Conservation (phyloP, 2,113 vertebrate genomes). For the Chauna torquata region DNA sequence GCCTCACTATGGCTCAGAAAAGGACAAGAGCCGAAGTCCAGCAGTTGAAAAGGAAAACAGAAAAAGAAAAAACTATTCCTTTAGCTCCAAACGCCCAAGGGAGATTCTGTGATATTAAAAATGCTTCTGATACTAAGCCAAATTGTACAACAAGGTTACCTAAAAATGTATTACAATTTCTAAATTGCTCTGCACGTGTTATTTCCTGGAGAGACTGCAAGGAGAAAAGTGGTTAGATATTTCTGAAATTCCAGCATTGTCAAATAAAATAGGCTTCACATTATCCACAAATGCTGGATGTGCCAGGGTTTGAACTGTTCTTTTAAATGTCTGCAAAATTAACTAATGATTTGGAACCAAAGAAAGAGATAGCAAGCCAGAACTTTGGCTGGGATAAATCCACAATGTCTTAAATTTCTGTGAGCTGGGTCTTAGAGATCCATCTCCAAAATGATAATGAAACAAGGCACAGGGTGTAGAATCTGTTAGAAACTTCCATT, state of each 20-base stretch:
- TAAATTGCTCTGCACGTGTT: constrained; percentile 9
- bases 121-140: constrained; percentile 67
- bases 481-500: background rate
- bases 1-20: background rate
- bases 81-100: constrained; percentile 37
- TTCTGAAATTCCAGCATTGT: constrained; percentile 55
- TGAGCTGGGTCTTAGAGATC: background rate
- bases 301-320: background rate
- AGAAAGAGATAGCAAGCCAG: background rate
- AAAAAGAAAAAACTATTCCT: constrained; percentile 20
- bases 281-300: constrained; percentile 43
- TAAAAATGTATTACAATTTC: constrained; percentile 57
- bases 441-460: background rate
- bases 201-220: constrained; percentile 42
- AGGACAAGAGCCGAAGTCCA: background rate
- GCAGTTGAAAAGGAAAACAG: background rate
- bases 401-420: background rate
- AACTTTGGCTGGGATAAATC: background rate
- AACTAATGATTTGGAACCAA: constrained; percentile 26
- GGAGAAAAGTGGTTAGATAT: constrained; percentile 54
- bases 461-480: background rate
- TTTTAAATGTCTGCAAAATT: constrained; percentile 24
- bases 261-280: constrained; percentile 45
- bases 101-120: constrained; percentile 59
- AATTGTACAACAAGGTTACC: constrained; percentile 47